phyloP scores from a whole-genome alignment of 2,113 vertebrate species.

The Pollimyrus isidori region DNA sequence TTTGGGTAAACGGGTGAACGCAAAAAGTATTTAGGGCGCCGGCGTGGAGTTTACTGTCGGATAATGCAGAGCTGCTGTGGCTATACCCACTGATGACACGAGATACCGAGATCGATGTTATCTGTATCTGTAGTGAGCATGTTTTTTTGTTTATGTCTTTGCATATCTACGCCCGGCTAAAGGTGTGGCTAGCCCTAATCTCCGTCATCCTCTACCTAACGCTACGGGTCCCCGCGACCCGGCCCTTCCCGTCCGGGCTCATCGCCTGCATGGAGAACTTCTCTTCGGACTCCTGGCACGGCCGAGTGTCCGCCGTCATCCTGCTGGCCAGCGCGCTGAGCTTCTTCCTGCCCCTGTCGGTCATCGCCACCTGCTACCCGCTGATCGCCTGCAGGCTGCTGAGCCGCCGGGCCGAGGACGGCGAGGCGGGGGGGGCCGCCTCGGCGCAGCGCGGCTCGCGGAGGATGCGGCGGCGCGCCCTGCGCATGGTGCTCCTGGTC shows the following conservation, averaged over 20 bases:
- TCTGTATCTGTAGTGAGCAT: not conserved
- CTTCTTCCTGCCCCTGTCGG: conserved; percentile 46
- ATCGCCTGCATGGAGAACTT: conserved; percentile 49
- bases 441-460: conserved; percentile 26
- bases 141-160: not conserved
- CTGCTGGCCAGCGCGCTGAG: conserved; percentile 34
- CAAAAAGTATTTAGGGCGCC: not conserved
- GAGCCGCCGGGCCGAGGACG: not conserved
- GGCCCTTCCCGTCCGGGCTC: conserved; percentile 21
- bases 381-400: conserved; percentile 39
- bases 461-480: conserved; percentile 65
- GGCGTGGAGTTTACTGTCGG: not conserved
- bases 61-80: not conserved
- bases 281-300: conserved; percentile 41
- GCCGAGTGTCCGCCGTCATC: conserved; percentile 43
- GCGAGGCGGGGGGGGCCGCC: conserved; percentile 47
- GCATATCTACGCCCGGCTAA: not conserved
- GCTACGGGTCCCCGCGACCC: conserved; percentile 26
- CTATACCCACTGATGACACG: not conserved
- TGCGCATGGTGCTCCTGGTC: conserved; percentile 66
- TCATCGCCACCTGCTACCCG: conserved; percentile 44
- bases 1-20: not conserved
- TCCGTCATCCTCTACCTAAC: conserved; percentile 25
- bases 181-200: conserved; percentile 26
- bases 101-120: not conserved